Evolutionary conservation across 1,140 invertebrate genomes (phyloP).

Genomic region (Rhizoglyphus robini): DNA sequence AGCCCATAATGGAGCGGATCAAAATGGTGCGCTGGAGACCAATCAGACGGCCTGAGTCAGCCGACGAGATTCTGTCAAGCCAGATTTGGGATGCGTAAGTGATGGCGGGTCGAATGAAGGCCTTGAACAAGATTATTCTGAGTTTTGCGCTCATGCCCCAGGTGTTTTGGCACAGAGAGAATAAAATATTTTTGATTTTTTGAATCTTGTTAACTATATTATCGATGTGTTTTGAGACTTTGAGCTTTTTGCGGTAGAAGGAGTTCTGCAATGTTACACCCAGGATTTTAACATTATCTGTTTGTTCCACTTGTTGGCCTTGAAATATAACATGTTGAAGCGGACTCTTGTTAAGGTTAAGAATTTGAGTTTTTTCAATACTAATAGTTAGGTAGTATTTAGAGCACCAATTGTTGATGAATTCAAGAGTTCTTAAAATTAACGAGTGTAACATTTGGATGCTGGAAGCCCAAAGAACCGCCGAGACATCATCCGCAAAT

Average conservation of each 20-base stretch:
- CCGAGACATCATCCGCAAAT: neutral
- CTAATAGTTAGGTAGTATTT: neutral
- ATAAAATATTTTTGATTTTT: neutral
- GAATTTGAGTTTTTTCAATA: neutral
- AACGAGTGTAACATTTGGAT: neutral
- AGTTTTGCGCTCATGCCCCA: neutral
- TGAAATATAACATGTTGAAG: neutral
- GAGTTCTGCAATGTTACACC: neutral
- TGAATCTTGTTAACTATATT: neutral
- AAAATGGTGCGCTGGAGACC: neutral
- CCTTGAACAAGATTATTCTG: neutral
- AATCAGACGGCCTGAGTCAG: neutral
- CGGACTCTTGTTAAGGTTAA: too few species aligned
- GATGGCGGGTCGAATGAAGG: neutral
- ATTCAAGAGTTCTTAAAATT: neutral
- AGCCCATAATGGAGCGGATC: neutral
- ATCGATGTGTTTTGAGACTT: neutral
- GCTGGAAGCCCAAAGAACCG: neutral
- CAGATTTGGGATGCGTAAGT: neutral
- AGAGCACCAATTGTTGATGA: neutral
- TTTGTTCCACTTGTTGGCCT: neutral
- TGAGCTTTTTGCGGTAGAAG: neutral
- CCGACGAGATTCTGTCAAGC: neutral
- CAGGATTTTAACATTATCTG: neutral
- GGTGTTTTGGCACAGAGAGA: neutral